Base-by-base conservation (phyloP, 2,113 vertebrate species). In the Pelobates fuscus region DNA sequence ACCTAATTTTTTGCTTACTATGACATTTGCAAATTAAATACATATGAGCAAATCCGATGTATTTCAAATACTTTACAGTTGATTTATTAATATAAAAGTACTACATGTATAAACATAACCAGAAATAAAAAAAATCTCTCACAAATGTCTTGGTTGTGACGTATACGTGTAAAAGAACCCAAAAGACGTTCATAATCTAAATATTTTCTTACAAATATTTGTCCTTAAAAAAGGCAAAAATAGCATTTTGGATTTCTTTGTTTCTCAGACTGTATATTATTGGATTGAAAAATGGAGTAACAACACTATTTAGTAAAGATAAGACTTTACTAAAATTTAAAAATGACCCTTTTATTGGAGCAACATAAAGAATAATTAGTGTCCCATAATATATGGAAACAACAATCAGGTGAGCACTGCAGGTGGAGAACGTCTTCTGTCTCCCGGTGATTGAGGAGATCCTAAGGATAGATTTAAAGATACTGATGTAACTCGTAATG, bases 371-470 rank as follows among this genome's bases (percentile, higher is more conserved):
- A 18, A 26, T 30, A 17, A 61, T 61, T 12, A 61, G 58, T 27
- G 58, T 61, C 27, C 58, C 58, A 61, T 61, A 61, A 61, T 61
- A 61, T 61, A 26, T 8, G 17, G 58, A 61, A 14, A 61, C 58
- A 1, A 61, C 58, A 17, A 26, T 17, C 8, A 61, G 26, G 17
- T 61, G 58, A 18, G 58, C 18, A 15, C 25, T 61, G 26, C 58
- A 61, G 18, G 58, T 61, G 15, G 58, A 61, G 58, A 61, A 61
- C 17, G 58, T 15, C 18, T 61, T 61, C 14, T 61, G 25, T 18
- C 58, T 61, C 7, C 25, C 58, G 12, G 2, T 29, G 26, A 17
- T 18, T 27, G 58, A 61, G 20, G 58, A 26, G 7, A 61, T 61
- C 25, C 18, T 17, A 20, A 61, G 2, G 26, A 61, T 61, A 17